Evolutionary conservation across 2,113 vertebrate genomes (phyloP), one percentile per base, ranked within the genome.

Genomic region (Lampris incognitus): DNA sequence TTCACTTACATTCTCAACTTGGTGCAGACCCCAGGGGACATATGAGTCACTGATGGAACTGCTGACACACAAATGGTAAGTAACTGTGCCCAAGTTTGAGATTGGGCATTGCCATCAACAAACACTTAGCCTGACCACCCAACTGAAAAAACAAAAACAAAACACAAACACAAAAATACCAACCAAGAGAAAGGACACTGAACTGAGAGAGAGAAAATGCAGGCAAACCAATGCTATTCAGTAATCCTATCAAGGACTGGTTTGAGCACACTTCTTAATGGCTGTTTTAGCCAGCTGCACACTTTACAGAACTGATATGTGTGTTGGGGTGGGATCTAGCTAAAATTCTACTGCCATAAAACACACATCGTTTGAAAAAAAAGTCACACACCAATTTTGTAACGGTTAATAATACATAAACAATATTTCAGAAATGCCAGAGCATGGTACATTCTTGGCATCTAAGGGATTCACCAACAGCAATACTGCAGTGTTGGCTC

Each of bases 61-160:
- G 84, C 74, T 81, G 80, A 78, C 76, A 79, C 39, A 40, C 51
- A 74, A 57, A 71, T 72, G 72, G 62, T 68, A 61, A 61, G 55
- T 57, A 65, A 85, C 39, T 37, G 65, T 70, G 64, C 38, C 36
- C 41, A 51, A 56, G 60, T 56, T 51, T 42, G 7, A 76, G 57
- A 67, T 66, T 4, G 0, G 48, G 4, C 38, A 40, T 2, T 46
- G 42, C 61, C 1, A 63, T 74, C 36, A 60, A 7, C 4, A 52
- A 9, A 49, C 48, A 49, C 48, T 52, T 8, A 52, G 7, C 50
- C 13, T 11, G 9, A 8, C 5, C 50, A 51, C 50, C 50, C 6
- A 24, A 24, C 24, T 24, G 24, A n/a, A 63, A 67, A 63, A 51
- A 56, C 75, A 64, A 9, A 0, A 46, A 6, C 3, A 24, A 11